phyloP scores from a whole-genome alignment of 53 echinoderm and acorn worm species.

The Actinopyga echinites region DNA sequence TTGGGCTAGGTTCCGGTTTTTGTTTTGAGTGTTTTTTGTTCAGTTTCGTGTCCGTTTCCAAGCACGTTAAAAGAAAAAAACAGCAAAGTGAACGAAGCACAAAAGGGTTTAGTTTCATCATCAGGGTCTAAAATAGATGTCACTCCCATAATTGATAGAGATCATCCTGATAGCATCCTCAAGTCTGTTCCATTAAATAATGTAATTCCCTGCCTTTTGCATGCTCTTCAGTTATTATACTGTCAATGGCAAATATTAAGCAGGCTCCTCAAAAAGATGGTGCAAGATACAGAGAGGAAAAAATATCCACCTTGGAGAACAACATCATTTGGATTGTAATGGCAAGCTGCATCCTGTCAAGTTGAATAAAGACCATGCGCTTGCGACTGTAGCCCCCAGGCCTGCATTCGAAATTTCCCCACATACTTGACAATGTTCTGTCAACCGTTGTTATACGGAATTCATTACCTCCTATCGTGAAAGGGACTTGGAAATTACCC shows the following conservation, averaged over 20 bases:
- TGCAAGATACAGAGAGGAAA: background rate
- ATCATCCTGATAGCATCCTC: background rate
- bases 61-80: too few relatives aligned
- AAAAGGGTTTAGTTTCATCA: too few relatives aligned
- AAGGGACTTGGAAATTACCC: background rate
- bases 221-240: conserved; percentile 3
- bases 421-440: background rate
- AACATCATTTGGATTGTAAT: background rate
- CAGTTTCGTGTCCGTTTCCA: too few relatives aligned
- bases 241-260: background rate
- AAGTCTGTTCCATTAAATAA: background rate
- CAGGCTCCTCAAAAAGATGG: background rate
- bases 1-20: too few relatives aligned
- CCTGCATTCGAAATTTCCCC: background rate
- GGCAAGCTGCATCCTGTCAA: background rate
- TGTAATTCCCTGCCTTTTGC: background rate
- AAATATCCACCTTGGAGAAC: background rate
- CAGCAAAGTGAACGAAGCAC: too few relatives aligned
- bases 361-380: background rate
- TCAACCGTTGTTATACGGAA: background rate
- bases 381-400: background rate
- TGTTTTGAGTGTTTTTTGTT: too few relatives aligned
- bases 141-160: background rate
- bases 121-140: background rate
- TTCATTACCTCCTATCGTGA: background rate